Evolutionary conservation across 2,113 vertebrate species (phyloP), one percentile per base, ranked within the genome.

Genomic region (Pelodiscus sinensis): DNA sequence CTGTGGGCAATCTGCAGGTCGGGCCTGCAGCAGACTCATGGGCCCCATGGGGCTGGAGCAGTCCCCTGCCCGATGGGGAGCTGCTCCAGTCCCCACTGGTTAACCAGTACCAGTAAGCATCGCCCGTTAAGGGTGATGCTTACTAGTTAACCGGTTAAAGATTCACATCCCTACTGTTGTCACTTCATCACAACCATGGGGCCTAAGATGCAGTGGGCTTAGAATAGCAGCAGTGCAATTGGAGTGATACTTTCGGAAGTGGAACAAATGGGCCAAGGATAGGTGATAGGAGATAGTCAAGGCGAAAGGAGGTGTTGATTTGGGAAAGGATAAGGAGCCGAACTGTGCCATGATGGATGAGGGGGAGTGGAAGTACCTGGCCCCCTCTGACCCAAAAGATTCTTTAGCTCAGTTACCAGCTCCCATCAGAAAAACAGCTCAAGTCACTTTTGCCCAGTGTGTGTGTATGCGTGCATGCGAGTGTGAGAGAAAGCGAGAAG

Each of bases 151-250:
- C 44, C 44, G 6, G 44, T 44, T 44, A 44, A 44, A 44, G 44
- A 44, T 44, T 44, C 44, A 44, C 44, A 44, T 44, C 44, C 44
- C 44, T 44, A 44, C 44, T 44, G 44, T 44, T 44, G 44, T 44
- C 44, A 44, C 7, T 44, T 44, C 44, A 44, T 44, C 44, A 92
- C 44, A 86, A 88, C 29, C 82, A 82, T 2, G 86, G 88, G 93
- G 78, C 27, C 15, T 4, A 13, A 85, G 90, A 79, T 79, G 91
- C 90, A 88, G 81, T 50, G 81, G 88, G 1, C 50, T 81, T 87
- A 90, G 89, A 94, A 91, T 90, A 81, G 94, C 93, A 60, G 82
- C 0, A 86, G 93, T 89, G 78, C 87, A 71, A 84, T 73, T 2
- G 57, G 35, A 75, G 58, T 93, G 82, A 85, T 1, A 79, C 79